These are phyloP conservation scores for Eulithis testata DNA, from an alignment of 2,888 invertebrate species.

Conservation along the genomic window DNA sequence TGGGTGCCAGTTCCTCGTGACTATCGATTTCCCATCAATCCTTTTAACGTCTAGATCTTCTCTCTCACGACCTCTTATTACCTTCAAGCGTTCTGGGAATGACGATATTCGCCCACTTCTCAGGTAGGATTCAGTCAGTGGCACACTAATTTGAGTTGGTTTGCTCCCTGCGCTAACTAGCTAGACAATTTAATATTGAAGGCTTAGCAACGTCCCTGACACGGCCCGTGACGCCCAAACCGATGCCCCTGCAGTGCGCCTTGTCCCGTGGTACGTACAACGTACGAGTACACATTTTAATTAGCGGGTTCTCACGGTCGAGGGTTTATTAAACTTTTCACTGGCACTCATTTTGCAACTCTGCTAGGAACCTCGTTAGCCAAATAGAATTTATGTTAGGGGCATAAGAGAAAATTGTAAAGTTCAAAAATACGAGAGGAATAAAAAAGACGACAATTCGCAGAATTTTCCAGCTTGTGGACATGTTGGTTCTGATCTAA, in stretches of 20 bases:
- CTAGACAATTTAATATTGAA: not conserved
- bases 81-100: too few species aligned
- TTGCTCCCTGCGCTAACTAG: too few species aligned
- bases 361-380: constrained; percentile 31
- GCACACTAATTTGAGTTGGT: too few species aligned
- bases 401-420: not conserved
- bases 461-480: not conserved
- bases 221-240: constrained; percentile 16
- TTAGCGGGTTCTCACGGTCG: constrained; percentile 47
- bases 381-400: constrained; percentile 15
- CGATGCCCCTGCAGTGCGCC: constrained; percentile 38
- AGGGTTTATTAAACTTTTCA: constrained; percentile 49
- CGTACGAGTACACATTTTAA: constrained; percentile 48
- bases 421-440: not conserved
- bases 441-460: not conserved
- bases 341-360: constrained; percentile 31
- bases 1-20: too few species aligned
- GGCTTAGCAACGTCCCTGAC: constrained; percentile 21
- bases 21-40: too few species aligned
- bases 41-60: too few species aligned
- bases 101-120: too few species aligned
- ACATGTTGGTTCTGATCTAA: too few species aligned
- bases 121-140: too few species aligned
- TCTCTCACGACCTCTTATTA: too few species aligned
- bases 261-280: constrained; percentile 40